These are phyloP conservation scores for Creontiades dilutus DNA, from an alignment of 2,888 invertebrate genomes.

Conservation along the genomic window DNA sequence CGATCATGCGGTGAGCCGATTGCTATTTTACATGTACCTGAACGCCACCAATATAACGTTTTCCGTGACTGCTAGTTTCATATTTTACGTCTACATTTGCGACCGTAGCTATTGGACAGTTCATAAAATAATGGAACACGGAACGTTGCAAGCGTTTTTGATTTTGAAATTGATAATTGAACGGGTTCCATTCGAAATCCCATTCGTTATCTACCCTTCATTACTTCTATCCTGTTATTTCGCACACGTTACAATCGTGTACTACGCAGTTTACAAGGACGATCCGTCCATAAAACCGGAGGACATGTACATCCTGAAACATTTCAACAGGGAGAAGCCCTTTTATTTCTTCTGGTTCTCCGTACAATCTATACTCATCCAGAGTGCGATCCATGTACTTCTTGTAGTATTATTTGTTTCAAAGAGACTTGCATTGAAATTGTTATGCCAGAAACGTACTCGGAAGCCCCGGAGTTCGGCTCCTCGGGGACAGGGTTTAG, in stretches of 20 bases:
- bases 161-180: constrained; percentile 47
- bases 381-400: constrained; percentile 17
- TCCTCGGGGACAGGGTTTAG: background rate
- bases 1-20: background rate
- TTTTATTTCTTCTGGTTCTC: constrained; percentile 25
- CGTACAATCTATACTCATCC: constrained; percentile 24
- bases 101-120: background rate
- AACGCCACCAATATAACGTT: constrained; percentile 26
- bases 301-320: background rate
- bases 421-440: background rate
- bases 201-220: constrained; percentile 13
- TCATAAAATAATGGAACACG: background rate
- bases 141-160: constrained; percentile 20
- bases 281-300: background rate
- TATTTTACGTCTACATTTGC: constrained; percentile 38
- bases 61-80: background rate
- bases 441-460: background rate
- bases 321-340: background rate
- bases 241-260: constrained; percentile 3
- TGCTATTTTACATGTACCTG: constrained; percentile 43
- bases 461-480: too few relatives aligned
- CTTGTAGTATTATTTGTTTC: background rate
- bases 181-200: constrained; percentile 40
- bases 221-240: constrained; percentile 17
- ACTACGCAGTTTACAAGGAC: background rate